phyloP scores from a whole-genome alignment of 2,113 vertebrate species.

The Picathartes gymnocephalus region DNA sequence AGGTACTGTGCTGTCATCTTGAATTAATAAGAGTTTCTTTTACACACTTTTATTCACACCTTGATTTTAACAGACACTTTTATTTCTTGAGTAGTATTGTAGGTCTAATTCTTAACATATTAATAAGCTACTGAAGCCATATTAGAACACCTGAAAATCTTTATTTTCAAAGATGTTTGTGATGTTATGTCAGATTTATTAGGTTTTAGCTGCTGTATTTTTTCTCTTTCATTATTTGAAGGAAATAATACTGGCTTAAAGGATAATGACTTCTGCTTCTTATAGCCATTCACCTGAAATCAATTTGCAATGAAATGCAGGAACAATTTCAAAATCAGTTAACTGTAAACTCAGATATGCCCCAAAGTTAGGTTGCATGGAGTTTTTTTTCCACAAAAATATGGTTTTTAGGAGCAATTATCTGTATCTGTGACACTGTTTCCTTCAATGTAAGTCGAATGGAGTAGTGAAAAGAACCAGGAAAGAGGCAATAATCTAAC shows the following conservation, averaged over 20 bases:
- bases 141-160: neutral
- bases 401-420: neutral
- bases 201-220: neutral
- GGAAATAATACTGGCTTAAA: neutral
- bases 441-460: neutral
- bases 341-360: neutral
- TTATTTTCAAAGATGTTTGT: neutral
- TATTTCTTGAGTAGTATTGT: neutral
- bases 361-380: neutral
- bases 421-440: neutral
- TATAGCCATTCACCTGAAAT: neutral
- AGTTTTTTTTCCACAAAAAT: neutral
- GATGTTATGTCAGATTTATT: neutral
- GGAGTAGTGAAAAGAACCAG: neutral
- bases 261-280: neutral
- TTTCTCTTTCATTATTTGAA: neutral
- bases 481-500: neutral
- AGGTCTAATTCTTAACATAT: neutral
- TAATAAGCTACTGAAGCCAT: neutral
- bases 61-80: neutral
- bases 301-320: neutral
- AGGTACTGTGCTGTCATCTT: neutral
- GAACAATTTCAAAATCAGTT: neutral
- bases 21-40: neutral
- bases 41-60: neutral